Base-by-base conservation (phyloP, 2,113 vertebrate species). In the Eleginops maclovinus region DNA sequence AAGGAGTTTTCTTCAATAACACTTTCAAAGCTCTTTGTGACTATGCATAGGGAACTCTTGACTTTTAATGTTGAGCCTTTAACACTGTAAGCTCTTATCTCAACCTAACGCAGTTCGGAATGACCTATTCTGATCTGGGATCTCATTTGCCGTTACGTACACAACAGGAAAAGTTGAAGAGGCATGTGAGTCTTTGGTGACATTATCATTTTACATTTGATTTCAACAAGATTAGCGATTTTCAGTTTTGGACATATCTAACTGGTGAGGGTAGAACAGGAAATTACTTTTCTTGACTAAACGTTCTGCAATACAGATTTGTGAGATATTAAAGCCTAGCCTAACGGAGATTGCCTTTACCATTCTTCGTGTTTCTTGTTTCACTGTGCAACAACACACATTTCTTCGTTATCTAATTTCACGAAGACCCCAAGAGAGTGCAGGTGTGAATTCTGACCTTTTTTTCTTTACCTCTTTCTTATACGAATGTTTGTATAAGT, bases 181-280 rank as follows among this genome's bases (percentile, higher is more conserved):
- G 43, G 9, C 21, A 26, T 64, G 21, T 46, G 15, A 46, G 43
- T 63, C 24, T 63, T 46, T 63, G 40, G 13, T 8, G 15, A 46
- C n/a, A 22, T 49, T 16, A 47, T 49, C 16, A n/a, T 50, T 51
- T 51, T 47, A 21, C 7, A 68, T 68, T 68, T 68, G 50, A 54
- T 26, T 21, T 13, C 2, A 11, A 44, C 2, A 1, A 41, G 14
- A 54, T 24, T 36, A 66, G 14, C 41, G 49, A 9, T 9, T 53
- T 19, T 11, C 28, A 21, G 13, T 41, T 51, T 1, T n/a, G 61
- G 16, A 1, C 1, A 47, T 31, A 28, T 49, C 44, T n/a, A 24
- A 26, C 19, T 11, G 24, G 17, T 49, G 28, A 16, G 14, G 9
- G 17, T 49, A 9, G n/a, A 21, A 61, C 41, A 63, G 21, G 21